phyloP scores from a whole-genome alignment of 1,140 invertebrate species.

The Odontomachus brunneus region DNA sequence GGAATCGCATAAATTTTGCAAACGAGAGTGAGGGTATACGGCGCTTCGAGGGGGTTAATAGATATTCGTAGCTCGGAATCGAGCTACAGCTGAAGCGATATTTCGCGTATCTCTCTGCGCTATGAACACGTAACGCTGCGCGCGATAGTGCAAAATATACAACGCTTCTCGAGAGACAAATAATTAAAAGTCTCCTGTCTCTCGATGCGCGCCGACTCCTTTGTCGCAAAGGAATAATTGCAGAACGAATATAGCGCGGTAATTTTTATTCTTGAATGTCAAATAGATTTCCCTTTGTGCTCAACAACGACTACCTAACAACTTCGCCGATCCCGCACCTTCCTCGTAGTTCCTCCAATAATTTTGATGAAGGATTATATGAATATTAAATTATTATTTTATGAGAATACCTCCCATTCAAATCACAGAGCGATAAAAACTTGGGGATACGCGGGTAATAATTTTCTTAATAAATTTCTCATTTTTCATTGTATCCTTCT shows the following conservation, averaged over 20 bases:
- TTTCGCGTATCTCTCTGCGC: conserved; percentile 1
- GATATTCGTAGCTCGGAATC: conserved; percentile 54
- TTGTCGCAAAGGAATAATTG: background rate
- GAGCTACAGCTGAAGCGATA: conserved; percentile 43
- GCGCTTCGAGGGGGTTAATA: conserved; percentile 19
- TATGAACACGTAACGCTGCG: conserved; percentile 1
- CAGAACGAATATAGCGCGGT: background rate
- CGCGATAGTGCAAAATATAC: background rate
- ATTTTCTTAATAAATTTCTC: too few species aligned
- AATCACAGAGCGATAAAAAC: too few species aligned
- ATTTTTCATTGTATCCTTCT: too few species aligned
- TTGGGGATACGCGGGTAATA: too few species aligned
- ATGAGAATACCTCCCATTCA: too few species aligned
- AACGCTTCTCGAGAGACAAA: background rate
- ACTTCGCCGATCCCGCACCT: background rate
- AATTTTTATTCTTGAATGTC: conserved; percentile 10
- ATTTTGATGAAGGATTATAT: too few species aligned
- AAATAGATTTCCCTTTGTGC: conserved; percentile 10
- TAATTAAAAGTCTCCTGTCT: conserved; percentile 20
- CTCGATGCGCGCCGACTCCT: background rate
- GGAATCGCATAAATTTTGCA: conserved; percentile 59
- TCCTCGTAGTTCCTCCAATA: too few species aligned
- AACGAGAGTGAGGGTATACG: conserved; percentile 30
- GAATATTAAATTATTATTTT: too few species aligned
- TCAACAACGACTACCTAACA: background rate